A percentile compares a stretch with the other conserved stretches of the same genome.
Evolutionary conservation across 1,140 invertebrate species (phyloP).

Genomic region (Platyscapa corneri): DNA sequence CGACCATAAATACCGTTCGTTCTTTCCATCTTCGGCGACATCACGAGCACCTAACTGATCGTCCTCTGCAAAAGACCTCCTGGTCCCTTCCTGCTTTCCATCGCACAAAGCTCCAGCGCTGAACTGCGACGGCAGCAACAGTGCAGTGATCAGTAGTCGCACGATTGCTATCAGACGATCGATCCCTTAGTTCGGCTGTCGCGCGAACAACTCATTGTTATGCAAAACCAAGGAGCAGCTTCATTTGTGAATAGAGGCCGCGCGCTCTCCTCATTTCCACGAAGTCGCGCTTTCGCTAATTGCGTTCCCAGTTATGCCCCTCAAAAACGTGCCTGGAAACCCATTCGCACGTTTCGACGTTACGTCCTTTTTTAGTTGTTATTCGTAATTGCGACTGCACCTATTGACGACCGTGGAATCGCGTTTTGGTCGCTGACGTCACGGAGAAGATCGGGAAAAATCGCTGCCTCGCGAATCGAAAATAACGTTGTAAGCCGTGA

Average conservation of each 20-base stretch:
- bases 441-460: too few species aligned
- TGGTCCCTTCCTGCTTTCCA: not conserved
- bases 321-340: too few species aligned
- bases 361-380: too few species aligned
- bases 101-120: not conserved
- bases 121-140: not conserved
- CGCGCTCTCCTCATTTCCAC: not conserved
- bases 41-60: not conserved
- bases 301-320: not conserved
- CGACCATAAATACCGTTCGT: too few species aligned
- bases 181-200: not conserved
- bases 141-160: not conserved
- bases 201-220: not conserved
- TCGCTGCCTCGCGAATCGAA: too few species aligned
- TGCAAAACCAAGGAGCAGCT: not conserved
- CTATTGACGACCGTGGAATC: too few species aligned
- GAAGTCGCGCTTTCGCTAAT: constrained; percentile 1
- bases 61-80: not conserved
- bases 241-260: not conserved
- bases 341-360: too few species aligned
- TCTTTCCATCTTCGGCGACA: too few species aligned
- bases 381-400: too few species aligned
- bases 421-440: too few species aligned
- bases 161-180: not conserved
- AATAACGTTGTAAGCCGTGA: too few species aligned